Conservation (phyloP, 2,797 vertebrate genomes). For the Onychomys leucogaster region DNA sequence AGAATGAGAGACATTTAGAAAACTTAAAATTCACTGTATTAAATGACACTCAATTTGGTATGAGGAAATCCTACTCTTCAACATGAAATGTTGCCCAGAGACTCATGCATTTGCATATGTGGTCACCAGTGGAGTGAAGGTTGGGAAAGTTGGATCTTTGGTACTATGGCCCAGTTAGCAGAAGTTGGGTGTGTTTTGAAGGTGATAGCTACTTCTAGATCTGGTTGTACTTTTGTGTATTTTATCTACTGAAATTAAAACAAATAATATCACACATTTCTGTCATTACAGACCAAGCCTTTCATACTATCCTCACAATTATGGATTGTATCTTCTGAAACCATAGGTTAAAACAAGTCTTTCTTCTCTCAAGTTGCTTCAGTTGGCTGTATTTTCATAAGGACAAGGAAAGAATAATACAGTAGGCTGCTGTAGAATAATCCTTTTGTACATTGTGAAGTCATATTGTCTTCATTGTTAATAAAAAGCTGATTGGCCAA, state of each 20-base stretch:
- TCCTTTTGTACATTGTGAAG: neutral
- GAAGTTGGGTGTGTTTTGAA: neutral
- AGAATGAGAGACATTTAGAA: neutral
- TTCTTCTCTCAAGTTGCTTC: neutral
- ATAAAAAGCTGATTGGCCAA: too few species aligned
- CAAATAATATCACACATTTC: neutral
- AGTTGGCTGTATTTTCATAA: neutral
- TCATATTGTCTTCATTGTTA: neutral
- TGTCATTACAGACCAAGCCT: neutral
- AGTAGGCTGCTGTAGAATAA: neutral
- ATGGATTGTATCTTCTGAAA: neutral
- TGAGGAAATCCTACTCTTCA: neutral
- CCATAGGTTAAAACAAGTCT: neutral
- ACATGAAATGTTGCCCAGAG: neutral
- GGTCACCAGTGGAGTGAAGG: neutral
- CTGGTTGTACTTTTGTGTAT: neutral
- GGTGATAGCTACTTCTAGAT: neutral
- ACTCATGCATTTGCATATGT: neutral
- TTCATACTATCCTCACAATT: neutral
- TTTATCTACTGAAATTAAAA: neutral
- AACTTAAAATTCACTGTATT: neutral
- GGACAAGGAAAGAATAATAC: neutral
- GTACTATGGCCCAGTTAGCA: neutral
- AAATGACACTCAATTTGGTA: neutral
- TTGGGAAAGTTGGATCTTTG: neutral